Evolutionary conservation across 2,113 vertebrate genomes (phyloP), one percentile per base, ranked within the genome.

Genomic region (Equus przewalskii): DNA sequence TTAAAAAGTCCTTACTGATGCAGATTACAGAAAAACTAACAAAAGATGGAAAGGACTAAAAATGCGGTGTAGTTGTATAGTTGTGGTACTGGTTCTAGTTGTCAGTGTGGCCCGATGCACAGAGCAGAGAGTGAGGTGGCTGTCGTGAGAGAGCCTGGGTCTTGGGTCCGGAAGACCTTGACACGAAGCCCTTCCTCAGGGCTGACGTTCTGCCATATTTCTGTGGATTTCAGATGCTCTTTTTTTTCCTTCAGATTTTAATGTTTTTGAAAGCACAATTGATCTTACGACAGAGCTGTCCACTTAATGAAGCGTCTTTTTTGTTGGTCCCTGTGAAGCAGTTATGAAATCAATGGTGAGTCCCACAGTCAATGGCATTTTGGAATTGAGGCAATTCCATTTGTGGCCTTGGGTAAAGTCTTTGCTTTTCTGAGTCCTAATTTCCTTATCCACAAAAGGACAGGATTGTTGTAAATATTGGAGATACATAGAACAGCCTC

Each of bases 361-460:
- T 94, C 72, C 88, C 58, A 87, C 44, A 78, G 49, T 97, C 97
- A 64, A 65, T 91, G 91, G 70, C 51, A 30, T 80, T 89, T 95
- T 80, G 80, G 89, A 94, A 79, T 41, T 18, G 80, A 80, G 91
- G 69, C 54, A 84, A 87, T 84, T 89, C 91, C 44, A 15, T 80
- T 56, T 94, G 94, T 85, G 94, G 93, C 93, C 95, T 94, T 92
- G 93, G 95, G 93, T 93, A 70, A 83, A 84, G 80, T 80, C 91
- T 90, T 94, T 92, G 96, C 75, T 95, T 95, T 91, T 90, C 83
- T 65, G 93, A 91, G 73, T 90, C 70, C 81, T 65, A 60, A 96
- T 92, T 87, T 94, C 70, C 85, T 97, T 97, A 84, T 97, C 81
- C 94, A 41, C 92, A 60, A 94, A 94, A 96, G 69, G 83, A 60